phyloP scores from a whole-genome alignment of 2,113 vertebrate genomes.

The Cephalopterus ornatus region DNA sequence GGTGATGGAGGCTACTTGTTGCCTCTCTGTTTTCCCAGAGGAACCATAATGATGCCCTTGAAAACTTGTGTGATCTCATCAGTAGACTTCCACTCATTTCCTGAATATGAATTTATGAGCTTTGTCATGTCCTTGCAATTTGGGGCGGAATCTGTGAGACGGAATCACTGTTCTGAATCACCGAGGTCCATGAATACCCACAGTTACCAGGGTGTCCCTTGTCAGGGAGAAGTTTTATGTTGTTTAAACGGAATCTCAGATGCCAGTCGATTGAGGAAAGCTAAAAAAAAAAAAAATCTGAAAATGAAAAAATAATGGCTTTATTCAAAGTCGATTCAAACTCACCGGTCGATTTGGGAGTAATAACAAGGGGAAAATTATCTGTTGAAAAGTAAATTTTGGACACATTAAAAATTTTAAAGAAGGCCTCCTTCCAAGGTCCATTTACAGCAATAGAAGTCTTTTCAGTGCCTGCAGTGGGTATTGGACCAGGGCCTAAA shows the following conservation, averaged over 20 bases:
- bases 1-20: neutral
- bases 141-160: neutral
- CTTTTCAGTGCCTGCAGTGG: conserved; percentile 53
- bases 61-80: neutral
- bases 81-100: neutral
- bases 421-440: conserved; percentile 43
- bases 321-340: conserved; percentile 23
- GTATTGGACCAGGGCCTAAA: conserved; percentile 57
- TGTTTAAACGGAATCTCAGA: neutral
- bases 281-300: neutral
- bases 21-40: neutral
- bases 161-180: neutral
- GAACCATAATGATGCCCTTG: neutral
- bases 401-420: conserved; percentile 4
- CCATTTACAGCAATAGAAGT: conserved; percentile 42
- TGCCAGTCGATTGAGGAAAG: conserved; percentile 2
- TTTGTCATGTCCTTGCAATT: fast-evolving
- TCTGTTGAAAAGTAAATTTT: conserved; percentile 58
- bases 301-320: conserved; percentile 46
- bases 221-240: neutral
- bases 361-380: conserved; percentile 46
- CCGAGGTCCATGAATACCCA: neutral
- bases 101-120: neutral
- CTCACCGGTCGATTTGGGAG: neutral
- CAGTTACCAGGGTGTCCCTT: neutral